Base-by-base conservation (phyloP, 2,797 vertebrate genomes). In the Thaleichthys pacificus region DNA sequence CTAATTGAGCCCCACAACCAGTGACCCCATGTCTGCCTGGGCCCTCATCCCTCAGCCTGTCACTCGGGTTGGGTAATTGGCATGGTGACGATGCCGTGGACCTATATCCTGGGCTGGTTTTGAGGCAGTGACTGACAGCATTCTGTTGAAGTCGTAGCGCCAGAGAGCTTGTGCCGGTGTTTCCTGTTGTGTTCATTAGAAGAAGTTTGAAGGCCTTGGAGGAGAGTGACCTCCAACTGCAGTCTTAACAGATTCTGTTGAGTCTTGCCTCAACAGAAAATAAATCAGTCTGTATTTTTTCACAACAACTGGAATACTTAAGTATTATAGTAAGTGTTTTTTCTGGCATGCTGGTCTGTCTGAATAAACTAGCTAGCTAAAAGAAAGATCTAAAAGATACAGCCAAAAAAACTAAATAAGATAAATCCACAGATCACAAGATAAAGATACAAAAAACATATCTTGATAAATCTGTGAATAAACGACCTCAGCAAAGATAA, bases 61-160 rank as follows among this genome's bases (percentile, higher is more conserved):
- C 89, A 88, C 80, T 90, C 87, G 87, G 17, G 63, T 65, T 21
- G 71, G 69, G 81, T 90, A 91, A 91, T 89, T 91, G 89, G 87
- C 74, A 70, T 19, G 57, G 70, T 68, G 77, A 51, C 63, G 77
- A 71, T 35, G 56, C 51, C 58, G 64, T 77, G 65, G 63, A 4
- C 51, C 51, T n/a, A 62, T 71, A 65, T 69, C 76, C 71, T 69
- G 58, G 61, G 60, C 15, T 30, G 38, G 76, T 28, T 56, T 42
- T 80, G 35, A 65, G 61, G 67, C 61, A 5, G 9, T 65, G 71
- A 81, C 54, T 81, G 84, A 78, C 83, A 68, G 68, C 61, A 58
- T 8, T 70, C 26, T 62, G 61, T 32, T 32, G 61, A 62, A 60
- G 61, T 61, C 35, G 4, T 1, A 70, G 49, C 17, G 47, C 17